Base-by-base conservation (phyloP, 2,797 vertebrate species). In the Anguilla megastoma region DNA sequence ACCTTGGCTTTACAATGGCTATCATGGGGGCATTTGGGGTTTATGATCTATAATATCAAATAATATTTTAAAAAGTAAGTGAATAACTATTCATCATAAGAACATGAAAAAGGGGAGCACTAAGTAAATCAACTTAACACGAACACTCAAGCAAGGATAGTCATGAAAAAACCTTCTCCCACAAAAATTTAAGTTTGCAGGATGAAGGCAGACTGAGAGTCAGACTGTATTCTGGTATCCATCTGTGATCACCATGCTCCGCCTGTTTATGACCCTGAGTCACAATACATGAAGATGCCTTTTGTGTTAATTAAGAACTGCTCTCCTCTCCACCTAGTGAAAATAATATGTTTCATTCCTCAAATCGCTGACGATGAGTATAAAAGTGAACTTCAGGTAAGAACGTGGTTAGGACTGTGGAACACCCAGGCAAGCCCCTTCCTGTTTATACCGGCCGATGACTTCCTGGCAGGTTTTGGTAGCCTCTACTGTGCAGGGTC, bases 391-490 rank as follows among this genome's bases (percentile, higher is more conserved):
- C 14, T 54, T 52, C 74, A 41, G 33, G 18, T 21, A 14, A 36
- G 33, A 21, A 21, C 16, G 18, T 41, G 36, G 33, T 18, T 4
- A 79, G 36, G 16, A 79, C 7, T 79, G 10, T 30, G 69, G 21
- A 79, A 41, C 33, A 21, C 30, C 33, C 1, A 2, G 9, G 30
- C 27, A 0, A 8, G 63, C 5, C 9, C 5, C 3, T 2, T 3
- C 36, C 69, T 58, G 9, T 0, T 6, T 86, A 85, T 91, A 98
- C 98, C 96, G 97, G 63, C 94, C 93, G 0, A 63, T 63, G 63
- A 99, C 93, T 0, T 93, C 93, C 6, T 88, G 69, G 86, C 96
- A 97, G 54, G 96, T 95, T 45, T 91, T 92, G 21, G 92, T 90
- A 8, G 96, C 96, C 0, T 88, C 90, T 60, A 97, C 0, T 0